Evolutionary conservation across 64 coral and sea anemone species (phyloP).

Genomic region (Pachyseris speciosa): DNA sequence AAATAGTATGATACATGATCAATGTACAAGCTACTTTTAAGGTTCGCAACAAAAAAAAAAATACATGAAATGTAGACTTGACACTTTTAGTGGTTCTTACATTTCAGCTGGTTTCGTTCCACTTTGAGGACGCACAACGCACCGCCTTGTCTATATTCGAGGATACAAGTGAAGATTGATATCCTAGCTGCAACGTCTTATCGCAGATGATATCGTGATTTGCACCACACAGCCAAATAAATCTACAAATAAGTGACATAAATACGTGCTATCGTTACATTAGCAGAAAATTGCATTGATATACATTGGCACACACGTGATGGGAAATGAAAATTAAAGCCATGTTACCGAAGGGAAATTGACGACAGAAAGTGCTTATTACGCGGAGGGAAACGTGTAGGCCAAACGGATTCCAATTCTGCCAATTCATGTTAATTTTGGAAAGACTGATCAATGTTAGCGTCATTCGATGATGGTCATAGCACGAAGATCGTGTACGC

Average conservation of each 20-base stretch:
- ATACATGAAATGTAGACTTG: neutral
- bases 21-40: no score
- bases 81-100: neutral
- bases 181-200: neutral
- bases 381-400: neutral
- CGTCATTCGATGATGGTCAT: no score
- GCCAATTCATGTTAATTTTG: no score
- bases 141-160: neutral
- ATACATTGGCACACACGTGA: neutral
- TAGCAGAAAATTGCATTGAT: neutral
- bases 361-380: neutral
- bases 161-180: neutral
- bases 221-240: neutral
- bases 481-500: no score
- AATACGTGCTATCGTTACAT: constrained; percentile 12
- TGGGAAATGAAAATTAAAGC: neutral
- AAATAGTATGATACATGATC: neutral
- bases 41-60: neutral
- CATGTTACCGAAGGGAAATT: neutral
- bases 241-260: constrained; percentile 6
- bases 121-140: neutral
- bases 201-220: neutral
- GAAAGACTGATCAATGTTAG: no score
- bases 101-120: neutral
- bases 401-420: no score